phyloP scores from a whole-genome alignment of 2,113 vertebrate species.

The Synodontis membranacea region DNA sequence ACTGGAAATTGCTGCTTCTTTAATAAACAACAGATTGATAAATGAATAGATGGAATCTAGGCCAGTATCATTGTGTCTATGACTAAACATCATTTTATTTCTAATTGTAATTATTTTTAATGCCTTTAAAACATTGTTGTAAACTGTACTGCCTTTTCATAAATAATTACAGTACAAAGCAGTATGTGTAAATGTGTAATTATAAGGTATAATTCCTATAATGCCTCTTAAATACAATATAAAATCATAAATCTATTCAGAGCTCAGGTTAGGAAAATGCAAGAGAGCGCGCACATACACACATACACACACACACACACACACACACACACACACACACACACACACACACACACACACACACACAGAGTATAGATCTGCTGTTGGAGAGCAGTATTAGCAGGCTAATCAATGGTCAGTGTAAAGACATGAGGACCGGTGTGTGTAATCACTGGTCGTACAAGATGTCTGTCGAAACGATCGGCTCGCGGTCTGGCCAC shows the following conservation, averaged over 20 bases:
- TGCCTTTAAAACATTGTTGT: neutral
- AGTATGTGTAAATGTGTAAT: neutral
- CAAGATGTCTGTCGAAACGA: conserved; percentile 58
- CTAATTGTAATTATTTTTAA: too few species aligned
- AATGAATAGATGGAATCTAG: neutral
- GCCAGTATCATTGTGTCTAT: neutral
- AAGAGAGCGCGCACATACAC: neutral
- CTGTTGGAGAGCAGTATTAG: conserved; percentile 72
- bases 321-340: conserved; percentile 13
- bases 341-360: neutral
- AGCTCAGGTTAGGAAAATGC: neutral
- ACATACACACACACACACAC: conserved; percentile 1
- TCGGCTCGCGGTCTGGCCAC: conserved; percentile 46
- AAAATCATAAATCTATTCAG: neutral
- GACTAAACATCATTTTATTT: neutral
- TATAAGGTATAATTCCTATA: neutral
- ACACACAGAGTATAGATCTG: conserved; percentile 67
- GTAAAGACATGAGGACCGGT: conserved; percentile 70
- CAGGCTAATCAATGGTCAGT: conserved; percentile 67
- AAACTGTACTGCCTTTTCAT: neutral
- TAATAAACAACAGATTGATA: neutral
- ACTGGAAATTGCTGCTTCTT: neutral
- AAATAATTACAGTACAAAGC: neutral
- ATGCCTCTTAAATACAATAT: neutral
- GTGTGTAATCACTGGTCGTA: conserved; percentile 71